Conservation (phyloP, 2,113 vertebrate species). For the Melierax canorus region DNA sequence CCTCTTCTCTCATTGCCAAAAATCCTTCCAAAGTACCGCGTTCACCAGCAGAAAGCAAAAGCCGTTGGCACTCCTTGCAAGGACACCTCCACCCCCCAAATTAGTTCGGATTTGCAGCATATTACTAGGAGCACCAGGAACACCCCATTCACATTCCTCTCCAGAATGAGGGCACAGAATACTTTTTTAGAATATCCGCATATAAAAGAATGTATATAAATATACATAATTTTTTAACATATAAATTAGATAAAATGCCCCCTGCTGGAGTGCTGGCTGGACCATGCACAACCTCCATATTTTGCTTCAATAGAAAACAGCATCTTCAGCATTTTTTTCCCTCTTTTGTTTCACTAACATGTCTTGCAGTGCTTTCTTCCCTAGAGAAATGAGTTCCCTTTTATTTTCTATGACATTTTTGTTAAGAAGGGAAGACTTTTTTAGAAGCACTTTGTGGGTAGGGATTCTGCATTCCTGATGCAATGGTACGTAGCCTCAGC, state of each 20-base stretch:
- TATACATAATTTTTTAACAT: background rate
- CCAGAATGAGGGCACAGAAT: background rate
- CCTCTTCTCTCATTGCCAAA: background rate
- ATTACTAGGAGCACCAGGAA: background rate
- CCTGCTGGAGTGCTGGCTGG: background rate
- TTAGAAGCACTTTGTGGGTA: background rate
- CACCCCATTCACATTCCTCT: accelerated
- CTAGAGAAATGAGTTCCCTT: background rate
- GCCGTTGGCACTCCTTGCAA: background rate
- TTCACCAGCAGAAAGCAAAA: accelerated
- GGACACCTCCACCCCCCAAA: background rate
- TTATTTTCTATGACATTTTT: background rate
- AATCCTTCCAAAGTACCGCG: accelerated
- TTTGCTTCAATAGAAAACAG: background rate
- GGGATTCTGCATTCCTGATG: background rate
- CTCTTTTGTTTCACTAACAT: background rate
- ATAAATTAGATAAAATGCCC: background rate
- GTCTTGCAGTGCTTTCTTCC: background rate
- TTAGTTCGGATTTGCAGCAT: background rate
- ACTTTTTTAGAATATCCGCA: accelerated
- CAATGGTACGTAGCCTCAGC: background rate
- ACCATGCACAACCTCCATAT: accelerated
- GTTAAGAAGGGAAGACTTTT: background rate
- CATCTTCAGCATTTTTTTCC: background rate
- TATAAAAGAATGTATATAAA: background rate